Conservation (phyloP, 1,140 invertebrate species). For the Pseudomyrmex dendroicus region DNA sequence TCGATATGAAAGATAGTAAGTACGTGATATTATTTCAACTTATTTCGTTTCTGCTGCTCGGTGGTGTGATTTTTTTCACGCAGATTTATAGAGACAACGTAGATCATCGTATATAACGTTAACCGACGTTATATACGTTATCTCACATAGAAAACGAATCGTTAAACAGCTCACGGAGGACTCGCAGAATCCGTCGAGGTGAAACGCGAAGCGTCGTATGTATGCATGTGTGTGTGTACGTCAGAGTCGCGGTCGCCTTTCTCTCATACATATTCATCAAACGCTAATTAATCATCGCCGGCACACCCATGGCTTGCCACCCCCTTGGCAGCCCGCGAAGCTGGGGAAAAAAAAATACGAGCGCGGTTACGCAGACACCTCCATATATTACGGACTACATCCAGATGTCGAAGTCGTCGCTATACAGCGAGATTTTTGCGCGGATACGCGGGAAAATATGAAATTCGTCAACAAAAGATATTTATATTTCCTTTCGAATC, state of each 20-base stretch:
- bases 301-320: slow-evolving; percentile 67
- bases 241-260: slow-evolving; percentile 73
- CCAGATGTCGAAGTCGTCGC: slow-evolving; percentile 67
- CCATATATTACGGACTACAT: slow-evolving; percentile 69
- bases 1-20: background rate
- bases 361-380: slow-evolving; percentile 63
- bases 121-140: slow-evolving; percentile 54
- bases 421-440: slow-evolving; percentile 61
- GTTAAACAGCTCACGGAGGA: slow-evolving; percentile 73
- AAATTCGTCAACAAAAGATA: slow-evolving; percentile 18
- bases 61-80: slow-evolving; percentile 26
- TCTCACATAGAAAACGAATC: slow-evolving; percentile 59
- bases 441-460: slow-evolving; percentile 19
- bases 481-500: slow-evolving; percentile 3
- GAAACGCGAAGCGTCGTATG: slow-evolving; percentile 47
- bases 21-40: background rate
- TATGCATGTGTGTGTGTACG: slow-evolving; percentile 38
- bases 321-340: slow-evolving; percentile 59
- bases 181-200: slow-evolving; percentile 68
- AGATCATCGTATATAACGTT: slow-evolving; percentile 62
- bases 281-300: slow-evolving; percentile 84
- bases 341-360: slow-evolving; percentile 65
- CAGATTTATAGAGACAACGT: slow-evolving; percentile 42
- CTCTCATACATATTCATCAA: slow-evolving; percentile 85
- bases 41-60: background rate